Evolutionary conservation across 2,888 invertebrate species (phyloP).

Genomic region (Cantharis lateralis): DNA sequence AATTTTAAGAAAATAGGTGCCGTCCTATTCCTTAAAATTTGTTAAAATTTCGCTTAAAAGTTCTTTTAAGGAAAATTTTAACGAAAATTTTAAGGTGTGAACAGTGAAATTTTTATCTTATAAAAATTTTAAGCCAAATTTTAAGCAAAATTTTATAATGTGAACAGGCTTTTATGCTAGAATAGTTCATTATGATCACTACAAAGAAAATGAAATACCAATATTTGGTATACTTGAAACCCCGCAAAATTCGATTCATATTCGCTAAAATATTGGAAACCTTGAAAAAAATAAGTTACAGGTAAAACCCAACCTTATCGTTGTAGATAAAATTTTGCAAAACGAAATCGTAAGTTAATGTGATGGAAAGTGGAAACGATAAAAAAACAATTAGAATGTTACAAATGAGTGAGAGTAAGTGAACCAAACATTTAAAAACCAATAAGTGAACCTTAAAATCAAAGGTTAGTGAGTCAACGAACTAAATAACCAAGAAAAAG

Average conservation of each 20-base stretch:
- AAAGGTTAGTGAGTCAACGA: constrained; percentile 36
- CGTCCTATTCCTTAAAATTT: too few relatives aligned
- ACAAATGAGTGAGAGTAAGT: neutral
- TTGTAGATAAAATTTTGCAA: neutral
- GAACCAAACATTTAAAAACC: neutral
- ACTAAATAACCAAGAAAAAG: constrained; percentile 31
- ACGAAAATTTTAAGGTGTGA: too few relatives aligned
- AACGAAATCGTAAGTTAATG: neutral
- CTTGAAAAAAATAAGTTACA: neutral
- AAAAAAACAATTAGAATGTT: neutral
- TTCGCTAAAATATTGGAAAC: neutral
- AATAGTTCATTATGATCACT: too few relatives aligned
- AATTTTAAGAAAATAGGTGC: too few relatives aligned
- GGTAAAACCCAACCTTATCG: neutral
- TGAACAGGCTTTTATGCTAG: too few relatives aligned
- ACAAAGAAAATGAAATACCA: neutral
- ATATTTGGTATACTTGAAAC: neutral
- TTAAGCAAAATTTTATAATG: too few relatives aligned
- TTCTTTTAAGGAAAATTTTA: too few relatives aligned
- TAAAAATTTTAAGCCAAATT: too few relatives aligned
- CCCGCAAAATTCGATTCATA: neutral
- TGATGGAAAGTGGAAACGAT: neutral
- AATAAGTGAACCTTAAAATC: constrained; percentile 14
- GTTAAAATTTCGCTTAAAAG: too few relatives aligned
- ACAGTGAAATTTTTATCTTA: too few relatives aligned